A percentile compares a stretch with the other conserved stretches of the same genome.
Conservation (phyloP, 2,113 vertebrate species). For the Rhipidura dahli region DNA sequence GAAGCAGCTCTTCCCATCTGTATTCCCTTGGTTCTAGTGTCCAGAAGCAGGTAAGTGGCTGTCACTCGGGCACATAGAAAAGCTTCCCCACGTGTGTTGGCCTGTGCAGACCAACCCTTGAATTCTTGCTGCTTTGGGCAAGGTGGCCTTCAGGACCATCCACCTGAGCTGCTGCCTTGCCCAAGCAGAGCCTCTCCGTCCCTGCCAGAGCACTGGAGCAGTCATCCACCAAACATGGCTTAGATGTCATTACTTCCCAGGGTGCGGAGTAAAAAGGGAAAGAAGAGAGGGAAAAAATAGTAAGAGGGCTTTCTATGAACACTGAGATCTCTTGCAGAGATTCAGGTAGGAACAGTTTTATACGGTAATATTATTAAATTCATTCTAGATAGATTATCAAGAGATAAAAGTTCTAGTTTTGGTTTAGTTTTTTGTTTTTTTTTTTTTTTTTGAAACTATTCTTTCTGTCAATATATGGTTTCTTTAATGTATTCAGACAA, state of each 20-base stretch:
- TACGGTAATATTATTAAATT: background rate
- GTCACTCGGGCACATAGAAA: rapidly evolving
- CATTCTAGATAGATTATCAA: background rate
- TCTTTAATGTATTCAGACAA: background rate
- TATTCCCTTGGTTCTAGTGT: background rate
- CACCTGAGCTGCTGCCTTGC: too few species aligned
- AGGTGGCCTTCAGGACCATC: rapidly evolving
- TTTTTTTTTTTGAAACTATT: background rate
- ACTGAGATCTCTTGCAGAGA: background rate
- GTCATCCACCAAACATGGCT: background rate
- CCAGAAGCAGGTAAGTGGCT: background rate
- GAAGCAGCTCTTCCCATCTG: background rate
- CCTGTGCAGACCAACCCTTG: rapidly evolving
- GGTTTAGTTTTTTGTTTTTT: background rate
- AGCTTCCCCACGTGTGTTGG: rapidly evolving
- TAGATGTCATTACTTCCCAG: background rate
- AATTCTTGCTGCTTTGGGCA: rapidly evolving
- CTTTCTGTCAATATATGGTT: background rate
- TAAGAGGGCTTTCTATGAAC: background rate
- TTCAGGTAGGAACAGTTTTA: background rate
- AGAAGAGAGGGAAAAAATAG: too few species aligned
- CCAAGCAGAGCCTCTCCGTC: background rate
- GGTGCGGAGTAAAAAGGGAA: rapidly evolving
- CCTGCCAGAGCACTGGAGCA: background rate
- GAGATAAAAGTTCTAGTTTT: background rate